Evolutionary conservation across 2,113 vertebrate genomes (phyloP).

Genomic region (Burhinus oedicnemus): DNA sequence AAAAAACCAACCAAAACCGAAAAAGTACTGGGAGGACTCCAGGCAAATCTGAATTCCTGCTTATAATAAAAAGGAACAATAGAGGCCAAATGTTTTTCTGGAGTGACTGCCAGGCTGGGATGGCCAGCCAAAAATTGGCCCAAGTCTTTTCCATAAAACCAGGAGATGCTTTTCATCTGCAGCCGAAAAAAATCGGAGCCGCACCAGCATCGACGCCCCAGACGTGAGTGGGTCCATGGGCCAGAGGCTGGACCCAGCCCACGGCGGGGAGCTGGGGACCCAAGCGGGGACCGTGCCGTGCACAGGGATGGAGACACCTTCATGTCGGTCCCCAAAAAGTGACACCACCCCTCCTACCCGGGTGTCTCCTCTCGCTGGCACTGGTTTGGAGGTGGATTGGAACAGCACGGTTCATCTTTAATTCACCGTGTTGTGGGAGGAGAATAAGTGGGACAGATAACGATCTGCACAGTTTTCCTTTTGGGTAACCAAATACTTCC

Average conservation of each 20-base stretch:
- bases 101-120: neutral
- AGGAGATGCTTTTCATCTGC: neutral
- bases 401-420: neutral
- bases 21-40: neutral
- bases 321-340: neutral
- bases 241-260: neutral
- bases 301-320: rapidly evolving
- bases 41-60: neutral
- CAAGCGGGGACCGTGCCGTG: rapidly evolving
- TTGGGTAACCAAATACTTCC: neutral
- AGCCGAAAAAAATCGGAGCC: rapidly evolving
- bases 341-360: neutral
- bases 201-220: neutral
- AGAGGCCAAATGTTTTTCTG: neutral
- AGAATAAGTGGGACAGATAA: neutral
- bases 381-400: neutral
- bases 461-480: neutral
- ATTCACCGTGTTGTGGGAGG: neutral
- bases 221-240: neutral
- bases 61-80: neutral
- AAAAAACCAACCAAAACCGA: neutral
- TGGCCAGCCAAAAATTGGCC: neutral
- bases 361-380: neutral
- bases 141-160: neutral
- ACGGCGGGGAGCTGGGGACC: rapidly evolving